These are phyloP conservation scores for Aphidius colemani DNA, from an alignment of 2,888 invertebrate species.

Conservation along the genomic window DNA sequence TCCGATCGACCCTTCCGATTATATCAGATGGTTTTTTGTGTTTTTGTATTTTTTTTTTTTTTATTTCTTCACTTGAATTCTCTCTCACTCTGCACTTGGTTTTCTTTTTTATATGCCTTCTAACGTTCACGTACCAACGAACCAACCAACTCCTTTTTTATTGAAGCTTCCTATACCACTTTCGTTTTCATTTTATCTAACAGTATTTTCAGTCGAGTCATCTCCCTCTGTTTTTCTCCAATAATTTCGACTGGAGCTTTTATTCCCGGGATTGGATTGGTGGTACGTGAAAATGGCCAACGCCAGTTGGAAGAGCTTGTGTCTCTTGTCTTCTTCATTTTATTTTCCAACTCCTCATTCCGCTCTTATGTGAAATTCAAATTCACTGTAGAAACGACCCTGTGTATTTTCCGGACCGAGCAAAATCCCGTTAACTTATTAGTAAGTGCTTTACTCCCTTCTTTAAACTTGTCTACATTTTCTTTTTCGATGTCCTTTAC, in stretches of 20 bases:
- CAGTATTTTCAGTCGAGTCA: constrained; percentile 33
- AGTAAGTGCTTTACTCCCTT: constrained; percentile 44
- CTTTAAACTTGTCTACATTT: neutral
- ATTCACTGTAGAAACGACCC: constrained; percentile 6
- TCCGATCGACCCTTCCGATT: constrained; percentile 30
- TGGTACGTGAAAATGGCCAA: constrained; percentile 38
- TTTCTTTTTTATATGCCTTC: constrained; percentile 19
- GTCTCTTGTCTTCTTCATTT: neutral
- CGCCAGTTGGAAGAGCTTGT: constrained; percentile 19
- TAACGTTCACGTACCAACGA: no score
- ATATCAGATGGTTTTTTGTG: constrained; percentile 28
- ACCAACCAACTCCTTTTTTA: no score
- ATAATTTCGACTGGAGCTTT: constrained; percentile 49
- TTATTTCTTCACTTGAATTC: constrained; percentile 24
- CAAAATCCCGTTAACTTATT: constrained; percentile 56
- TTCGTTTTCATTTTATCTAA: constrained; percentile 17
- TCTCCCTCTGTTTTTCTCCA: constrained; percentile 31
- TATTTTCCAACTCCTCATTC: constrained; percentile 9
- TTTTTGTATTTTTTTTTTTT: constrained; percentile 24
- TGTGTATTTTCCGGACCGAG: constrained; percentile 33
- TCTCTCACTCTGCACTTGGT: constrained; percentile 6
- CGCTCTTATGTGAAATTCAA: neutral
- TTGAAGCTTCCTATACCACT: no score
- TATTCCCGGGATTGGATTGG: constrained; percentile 47
- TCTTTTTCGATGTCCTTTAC: no score